These are phyloP conservation scores for Hyperopisus bebe DNA, from an alignment of 2,113 vertebrate genomes.

Conservation along the genomic window DNA sequence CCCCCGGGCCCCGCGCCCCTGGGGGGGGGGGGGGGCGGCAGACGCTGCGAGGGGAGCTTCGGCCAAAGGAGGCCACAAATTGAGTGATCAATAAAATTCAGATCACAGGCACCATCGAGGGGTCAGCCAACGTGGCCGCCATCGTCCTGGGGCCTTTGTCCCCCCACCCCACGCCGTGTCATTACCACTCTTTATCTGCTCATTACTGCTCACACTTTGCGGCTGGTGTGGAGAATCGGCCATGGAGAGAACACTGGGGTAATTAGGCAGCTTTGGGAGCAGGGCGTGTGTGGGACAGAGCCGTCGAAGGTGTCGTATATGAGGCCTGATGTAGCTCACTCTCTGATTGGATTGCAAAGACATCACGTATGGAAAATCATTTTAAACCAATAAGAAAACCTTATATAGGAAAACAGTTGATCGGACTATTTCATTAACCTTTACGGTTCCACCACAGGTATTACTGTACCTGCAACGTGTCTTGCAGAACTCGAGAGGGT, in stretches of 20 bases:
- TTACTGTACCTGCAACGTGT: background rate
- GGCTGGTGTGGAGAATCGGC: slow-evolving; percentile 13
- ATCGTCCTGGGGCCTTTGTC: slow-evolving; percentile 18
- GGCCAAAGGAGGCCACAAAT: slow-evolving; percentile 72
- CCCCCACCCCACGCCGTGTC: background rate
- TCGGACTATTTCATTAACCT: background rate
- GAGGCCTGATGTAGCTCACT: background rate
- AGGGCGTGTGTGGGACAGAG: background rate
- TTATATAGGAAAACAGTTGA: background rate
- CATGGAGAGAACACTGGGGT: slow-evolving; percentile 3
- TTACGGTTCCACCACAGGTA: background rate
- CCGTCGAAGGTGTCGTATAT: background rate
- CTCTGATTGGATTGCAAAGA: background rate
- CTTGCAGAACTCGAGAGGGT: background rate
- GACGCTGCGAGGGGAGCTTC: slow-evolving; percentile 69
- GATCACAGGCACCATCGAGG: slow-evolving; percentile 55
- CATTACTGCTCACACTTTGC: slow-evolving; percentile 3
- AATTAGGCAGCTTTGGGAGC: slow-evolving; percentile 15
- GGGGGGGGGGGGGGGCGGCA: slow-evolving; percentile 61
- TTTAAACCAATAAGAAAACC: background rate
- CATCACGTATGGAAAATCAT: background rate
- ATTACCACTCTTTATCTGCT: slow-evolving; percentile 16
- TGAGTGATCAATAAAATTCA: slow-evolving; percentile 84
- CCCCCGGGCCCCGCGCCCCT: slow-evolving; percentile 32
- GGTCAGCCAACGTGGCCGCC: slow-evolving; percentile 42